These are phyloP conservation scores for Emydocephalus ijimae DNA, from an alignment of 2,113 vertebrate species.

Conservation along the genomic window DNA sequence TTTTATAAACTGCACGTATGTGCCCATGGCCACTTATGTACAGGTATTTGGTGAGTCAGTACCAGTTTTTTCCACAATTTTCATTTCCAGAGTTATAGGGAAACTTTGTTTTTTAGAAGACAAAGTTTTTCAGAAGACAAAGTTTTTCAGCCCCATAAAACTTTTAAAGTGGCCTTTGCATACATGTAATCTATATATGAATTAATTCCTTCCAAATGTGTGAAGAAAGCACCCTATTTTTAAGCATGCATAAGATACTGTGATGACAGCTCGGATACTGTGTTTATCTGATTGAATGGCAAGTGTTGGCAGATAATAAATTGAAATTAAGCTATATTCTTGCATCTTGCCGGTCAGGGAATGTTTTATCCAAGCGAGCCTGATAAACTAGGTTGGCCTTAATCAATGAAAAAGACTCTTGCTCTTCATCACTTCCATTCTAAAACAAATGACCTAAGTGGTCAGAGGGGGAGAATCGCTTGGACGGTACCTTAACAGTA, in stretches of 20 bases:
- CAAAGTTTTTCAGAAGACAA: constrained; percentile 41
- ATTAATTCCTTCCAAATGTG: constrained; percentile 48
- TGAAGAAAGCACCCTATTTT: constrained; percentile 62
- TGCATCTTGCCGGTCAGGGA: constrained; percentile 48
- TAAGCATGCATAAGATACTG: constrained; percentile 54
- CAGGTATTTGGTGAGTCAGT: background rate
- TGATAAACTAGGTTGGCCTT: constrained; percentile 40
- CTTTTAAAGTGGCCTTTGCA: constrained; percentile 33
- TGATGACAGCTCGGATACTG: constrained; percentile 63
- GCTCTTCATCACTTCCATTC: constrained; percentile 1
- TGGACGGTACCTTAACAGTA: constrained; percentile 31
- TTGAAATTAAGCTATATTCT: constrained; percentile 63
- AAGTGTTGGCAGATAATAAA: constrained; percentile 67
- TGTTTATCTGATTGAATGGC: constrained; percentile 65
- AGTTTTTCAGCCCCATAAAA: constrained; percentile 39
- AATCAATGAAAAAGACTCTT: constrained; percentile 25
- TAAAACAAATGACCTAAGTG: constrained; percentile 7
- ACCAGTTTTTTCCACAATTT: constrained; percentile 31
- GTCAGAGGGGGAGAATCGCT: constrained; percentile 5
- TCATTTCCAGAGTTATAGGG: constrained; percentile 43
- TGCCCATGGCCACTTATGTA: background rate
- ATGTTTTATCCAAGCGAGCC: constrained; percentile 47
- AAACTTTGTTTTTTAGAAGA: constrained; percentile 47
- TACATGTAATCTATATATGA: constrained; percentile 50
- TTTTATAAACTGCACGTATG: background rate